phyloP scores from a whole-genome alignment of 2,888 invertebrate genomes.

The Caenorhabditis japonica region DNA sequence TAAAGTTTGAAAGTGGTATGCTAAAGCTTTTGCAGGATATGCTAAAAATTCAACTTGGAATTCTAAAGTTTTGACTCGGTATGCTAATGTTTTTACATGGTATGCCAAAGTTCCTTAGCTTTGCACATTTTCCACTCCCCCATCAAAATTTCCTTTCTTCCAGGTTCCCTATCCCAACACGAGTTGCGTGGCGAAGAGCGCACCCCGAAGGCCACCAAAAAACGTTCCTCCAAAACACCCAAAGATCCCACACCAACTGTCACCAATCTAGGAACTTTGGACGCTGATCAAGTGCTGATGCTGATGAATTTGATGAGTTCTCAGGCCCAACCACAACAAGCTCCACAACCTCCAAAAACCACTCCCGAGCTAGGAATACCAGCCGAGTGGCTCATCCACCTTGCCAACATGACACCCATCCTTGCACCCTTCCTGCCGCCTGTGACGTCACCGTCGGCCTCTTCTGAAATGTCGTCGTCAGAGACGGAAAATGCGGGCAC shows the following conservation, averaged over 20 bases:
- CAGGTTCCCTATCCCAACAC: conserved; percentile 59
- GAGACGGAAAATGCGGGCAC: conserved; percentile 13
- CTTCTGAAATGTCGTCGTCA: conserved; percentile 19
- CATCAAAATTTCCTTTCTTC: conserved; percentile 2
- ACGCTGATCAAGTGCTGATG: not conserved
- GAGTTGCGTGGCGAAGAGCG: conserved; percentile 52
- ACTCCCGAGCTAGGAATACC: not conserved
- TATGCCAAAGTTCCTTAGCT: no score
- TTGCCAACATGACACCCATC: conserved; percentile 7
- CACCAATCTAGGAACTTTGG: not conserved
- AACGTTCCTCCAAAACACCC: conserved; percentile 5
- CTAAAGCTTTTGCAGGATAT: no score
- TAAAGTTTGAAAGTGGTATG: no score
- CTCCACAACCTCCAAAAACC: not conserved
- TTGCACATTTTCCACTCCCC: no score
- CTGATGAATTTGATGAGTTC: not conserved
- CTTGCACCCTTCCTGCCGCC: conserved; percentile 7
- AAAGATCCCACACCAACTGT: not conserved
- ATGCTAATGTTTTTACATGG: no score
- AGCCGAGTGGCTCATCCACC: conserved; percentile 8
- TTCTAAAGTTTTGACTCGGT: no score
- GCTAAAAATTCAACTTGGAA: no score
- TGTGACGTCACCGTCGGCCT: conserved; percentile 8
- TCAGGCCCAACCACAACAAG: not conserved
- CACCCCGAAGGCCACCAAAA: conserved; percentile 18